phyloP scores from a whole-genome alignment of 53 echinoderm and acorn worm genomes.

The Paracentrotus lividus region DNA sequence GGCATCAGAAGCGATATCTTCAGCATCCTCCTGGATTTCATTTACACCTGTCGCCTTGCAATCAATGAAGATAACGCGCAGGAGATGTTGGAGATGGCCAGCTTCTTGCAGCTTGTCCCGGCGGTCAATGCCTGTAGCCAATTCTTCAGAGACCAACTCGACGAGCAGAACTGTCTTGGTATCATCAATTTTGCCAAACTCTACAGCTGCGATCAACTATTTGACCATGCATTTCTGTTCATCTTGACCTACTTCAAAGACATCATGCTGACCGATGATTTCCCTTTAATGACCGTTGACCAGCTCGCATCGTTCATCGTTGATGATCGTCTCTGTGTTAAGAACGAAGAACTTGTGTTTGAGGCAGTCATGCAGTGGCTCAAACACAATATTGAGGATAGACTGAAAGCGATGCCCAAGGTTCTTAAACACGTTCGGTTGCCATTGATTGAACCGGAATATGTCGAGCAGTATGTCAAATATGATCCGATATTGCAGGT shows the following conservation, averaged over 20 bases:
- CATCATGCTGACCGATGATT: constrained; percentile 79
- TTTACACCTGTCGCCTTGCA: constrained; percentile 90
- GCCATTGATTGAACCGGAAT: constrained; percentile 85
- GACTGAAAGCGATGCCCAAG: constrained; percentile 66
- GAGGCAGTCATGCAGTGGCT: constrained; percentile 92
- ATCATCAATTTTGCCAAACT: constrained; percentile 90
- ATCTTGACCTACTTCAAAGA: constrained; percentile 84
- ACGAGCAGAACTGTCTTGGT: constrained; percentile 86
- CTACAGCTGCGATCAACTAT: constrained; percentile 88
- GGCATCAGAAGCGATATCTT: constrained; percentile 82
- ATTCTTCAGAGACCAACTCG: constrained; percentile 88
- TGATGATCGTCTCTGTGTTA: constrained; percentile 92
- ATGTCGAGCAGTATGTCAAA: constrained; percentile 78
- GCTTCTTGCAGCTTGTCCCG: constrained; percentile 92
- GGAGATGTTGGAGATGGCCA: constrained; percentile 90
- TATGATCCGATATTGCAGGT: constrained; percentile 74
- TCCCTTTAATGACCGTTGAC: constrained; percentile 73
- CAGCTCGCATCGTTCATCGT: constrained; percentile 78
- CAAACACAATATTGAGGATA: constrained; percentile 73
- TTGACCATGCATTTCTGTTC: constrained; percentile 84
- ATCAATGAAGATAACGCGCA: constrained; percentile 90
- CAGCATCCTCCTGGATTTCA: constrained; percentile 81
- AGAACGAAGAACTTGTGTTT: constrained; percentile 90
- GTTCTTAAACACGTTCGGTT: constrained; percentile 86
- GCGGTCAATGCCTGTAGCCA: constrained; percentile 88